Base-by-base conservation (phyloP, 1,140 invertebrate species). In the Brevipalpus yothersi region DNA sequence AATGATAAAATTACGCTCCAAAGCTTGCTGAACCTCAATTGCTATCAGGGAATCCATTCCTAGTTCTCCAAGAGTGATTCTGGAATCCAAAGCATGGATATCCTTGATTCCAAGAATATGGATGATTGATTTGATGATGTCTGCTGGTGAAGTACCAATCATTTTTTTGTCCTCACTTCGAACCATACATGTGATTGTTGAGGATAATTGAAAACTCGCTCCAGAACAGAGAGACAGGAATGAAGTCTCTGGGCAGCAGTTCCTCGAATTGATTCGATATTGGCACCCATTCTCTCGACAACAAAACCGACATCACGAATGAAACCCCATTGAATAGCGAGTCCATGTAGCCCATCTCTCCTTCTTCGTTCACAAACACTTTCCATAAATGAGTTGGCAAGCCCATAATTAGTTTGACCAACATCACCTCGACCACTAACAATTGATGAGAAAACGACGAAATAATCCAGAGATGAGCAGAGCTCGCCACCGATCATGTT, bases 311-410 rank as follows among this genome's bases (percentile, higher is more conserved):
- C 93, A 72, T 97, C 92, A 62, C 89, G 91, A 67, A 97, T 87
- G 49, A 89, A 89, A 64, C 93, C 93, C 91, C 92, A 97, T 71
- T 97, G 92, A 63, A 97, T 88, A 23, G 91, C 87, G n/a, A 92
- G 67, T 61, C 72, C 76, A 67, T 69, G 83, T 43, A 90, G 68
- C 5, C 76, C 86, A 67, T 80, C 79, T 53, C 64, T 58, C 41
- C 66, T 65, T 62, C 76, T 67, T 41, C 69, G 63, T 63, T 78
- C 75, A 56, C 75, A 73, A 17, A 78, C 82, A 56, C 90, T 78
- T 71, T 96, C 92, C 89, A 95, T 94, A 5, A 82, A 82, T 0
- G 89, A 92, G 72, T 97, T 97, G 31, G 92, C 89, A 63, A 77
- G 76, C 2, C 53, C 41, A 42, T 49, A 59, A 57, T 57, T 57